phyloP scores from a whole-genome alignment of 2,888 invertebrate species.

The Rhagium mordax region DNA sequence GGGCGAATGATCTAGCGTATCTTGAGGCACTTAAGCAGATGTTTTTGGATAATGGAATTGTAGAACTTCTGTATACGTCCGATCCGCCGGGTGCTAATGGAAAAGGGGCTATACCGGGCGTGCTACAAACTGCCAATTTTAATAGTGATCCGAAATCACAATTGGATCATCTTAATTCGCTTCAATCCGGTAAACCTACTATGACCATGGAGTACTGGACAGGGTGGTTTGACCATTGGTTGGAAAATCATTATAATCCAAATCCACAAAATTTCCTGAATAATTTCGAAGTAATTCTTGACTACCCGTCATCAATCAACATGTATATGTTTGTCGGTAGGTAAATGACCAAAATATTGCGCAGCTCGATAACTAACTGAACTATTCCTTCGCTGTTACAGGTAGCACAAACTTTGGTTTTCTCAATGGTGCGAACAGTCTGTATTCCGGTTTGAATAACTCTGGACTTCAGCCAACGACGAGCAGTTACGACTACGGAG shows the following conservation, averaged over 20 bases:
- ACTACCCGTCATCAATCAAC: constrained; percentile 60
- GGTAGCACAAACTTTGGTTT: constrained; percentile 91
- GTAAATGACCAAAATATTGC: not conserved
- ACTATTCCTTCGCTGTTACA: not conserved
- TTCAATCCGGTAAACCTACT: constrained; percentile 71
- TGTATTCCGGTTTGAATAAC: constrained; percentile 40
- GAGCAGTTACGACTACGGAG: constrained; percentile 77
- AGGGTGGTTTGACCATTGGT: constrained; percentile 75
- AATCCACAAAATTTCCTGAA: constrained; percentile 50
- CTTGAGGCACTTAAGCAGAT: constrained; percentile 67
- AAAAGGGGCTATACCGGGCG: constrained; percentile 66
- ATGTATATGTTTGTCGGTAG: constrained; percentile 9
- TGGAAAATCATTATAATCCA: constrained; percentile 61
- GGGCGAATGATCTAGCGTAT: constrained; percentile 66
- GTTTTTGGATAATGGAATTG: constrained; percentile 64
- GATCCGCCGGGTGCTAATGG: constrained; percentile 63
- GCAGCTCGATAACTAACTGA: too few species aligned
- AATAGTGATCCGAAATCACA: constrained; percentile 67
- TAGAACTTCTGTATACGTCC: constrained; percentile 72
- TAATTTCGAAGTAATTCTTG: constrained; percentile 54
- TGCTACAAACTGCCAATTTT: constrained; percentile 73
- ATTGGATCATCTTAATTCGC: constrained; percentile 65
- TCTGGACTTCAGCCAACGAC: constrained; percentile 61
- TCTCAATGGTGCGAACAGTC: constrained; percentile 57
- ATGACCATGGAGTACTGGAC: constrained; percentile 76